Percentiles rank a stretch among this genome's conserved stretches.
Conservation (phyloP, 2,888 invertebrate species). For the Melolontha melolontha region DNA sequence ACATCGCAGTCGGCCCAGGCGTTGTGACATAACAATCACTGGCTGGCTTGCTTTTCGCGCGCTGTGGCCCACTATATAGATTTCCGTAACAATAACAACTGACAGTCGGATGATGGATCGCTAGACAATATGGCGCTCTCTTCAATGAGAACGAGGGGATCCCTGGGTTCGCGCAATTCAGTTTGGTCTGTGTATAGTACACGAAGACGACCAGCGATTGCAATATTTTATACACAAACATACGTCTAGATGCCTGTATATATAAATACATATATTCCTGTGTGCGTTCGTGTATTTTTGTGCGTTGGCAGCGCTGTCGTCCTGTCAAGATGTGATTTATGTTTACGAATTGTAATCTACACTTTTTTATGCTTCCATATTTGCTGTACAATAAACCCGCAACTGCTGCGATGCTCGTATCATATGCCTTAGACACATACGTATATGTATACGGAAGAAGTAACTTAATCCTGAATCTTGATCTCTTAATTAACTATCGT, state of each 20-base stretch:
- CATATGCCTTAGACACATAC: too few relatives aligned
- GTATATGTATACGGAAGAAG: too few relatives aligned
- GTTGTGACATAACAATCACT: slow-evolving; percentile 59
- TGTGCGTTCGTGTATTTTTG: slow-evolving; percentile 42
- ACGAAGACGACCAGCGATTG: slow-evolving; percentile 22
- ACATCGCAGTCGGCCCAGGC: slow-evolving; percentile 55
- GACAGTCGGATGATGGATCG: slow-evolving; percentile 66
- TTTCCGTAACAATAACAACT: slow-evolving; percentile 65
- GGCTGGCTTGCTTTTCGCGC: slow-evolving; percentile 33
- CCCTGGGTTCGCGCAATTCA: slow-evolving; percentile 20
- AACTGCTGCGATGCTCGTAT: not conserved
- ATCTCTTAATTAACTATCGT: too few relatives aligned
- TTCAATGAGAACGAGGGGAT: slow-evolving; percentile 34
- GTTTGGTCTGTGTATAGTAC: slow-evolving; percentile 20
- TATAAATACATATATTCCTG: not conserved
- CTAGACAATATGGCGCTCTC: slow-evolving; percentile 63
- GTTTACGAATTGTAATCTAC: slow-evolving; percentile 47
- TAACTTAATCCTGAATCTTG: too few relatives aligned
- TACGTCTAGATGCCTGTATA: slow-evolving; percentile 4
- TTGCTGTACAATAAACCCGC: not conserved
- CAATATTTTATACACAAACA: slow-evolving; percentile 1
- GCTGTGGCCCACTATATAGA: slow-evolving; percentile 59
- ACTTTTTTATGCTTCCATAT: not conserved
- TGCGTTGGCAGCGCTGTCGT: slow-evolving; percentile 56
- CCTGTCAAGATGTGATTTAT: slow-evolving; percentile 63